Conservation (phyloP, 2,113 vertebrate genomes). For the Columbina picui region DNA sequence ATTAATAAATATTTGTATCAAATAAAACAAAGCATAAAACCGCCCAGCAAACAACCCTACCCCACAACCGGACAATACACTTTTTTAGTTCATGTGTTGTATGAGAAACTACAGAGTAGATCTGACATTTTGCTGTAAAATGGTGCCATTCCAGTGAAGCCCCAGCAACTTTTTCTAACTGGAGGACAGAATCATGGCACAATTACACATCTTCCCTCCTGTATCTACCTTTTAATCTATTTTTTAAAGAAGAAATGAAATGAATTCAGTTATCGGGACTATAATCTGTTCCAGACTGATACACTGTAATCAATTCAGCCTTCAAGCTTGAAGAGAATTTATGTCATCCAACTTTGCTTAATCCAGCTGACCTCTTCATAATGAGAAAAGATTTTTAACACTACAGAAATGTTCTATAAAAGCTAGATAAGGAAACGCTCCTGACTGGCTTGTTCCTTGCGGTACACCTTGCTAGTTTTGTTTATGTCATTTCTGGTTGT, state of each 20-base stretch:
- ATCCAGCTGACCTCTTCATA: background rate
- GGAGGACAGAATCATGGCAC: background rate
- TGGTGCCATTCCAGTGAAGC: background rate
- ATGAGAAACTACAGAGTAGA: background rate
- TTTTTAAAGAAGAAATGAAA: background rate
- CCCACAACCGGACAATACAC: background rate
- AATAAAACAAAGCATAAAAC: background rate
- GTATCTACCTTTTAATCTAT: background rate
- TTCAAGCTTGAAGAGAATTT: background rate
- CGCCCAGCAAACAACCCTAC: background rate
- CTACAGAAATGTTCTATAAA: constrained; percentile 26
- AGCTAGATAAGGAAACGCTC: constrained; percentile 23
- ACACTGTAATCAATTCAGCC: background rate
- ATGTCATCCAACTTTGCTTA: background rate
- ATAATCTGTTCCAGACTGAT: background rate
- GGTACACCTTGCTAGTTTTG: constrained; percentile 25
- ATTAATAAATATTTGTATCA: background rate
- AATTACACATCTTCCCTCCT: background rate
- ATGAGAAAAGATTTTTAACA: background rate
- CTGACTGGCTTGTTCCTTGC: background rate
- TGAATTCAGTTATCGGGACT: background rate
- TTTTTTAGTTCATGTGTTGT: background rate
- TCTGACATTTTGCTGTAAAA: background rate
- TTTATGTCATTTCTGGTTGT: constrained; percentile 8
- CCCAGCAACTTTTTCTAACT: background rate